A percentile compares a stretch with the other conserved stretches of the same genome.
Evolutionary conservation across 2,797 vertebrate species (phyloP).

Genomic region (Spinibarbus caldwelli): DNA sequence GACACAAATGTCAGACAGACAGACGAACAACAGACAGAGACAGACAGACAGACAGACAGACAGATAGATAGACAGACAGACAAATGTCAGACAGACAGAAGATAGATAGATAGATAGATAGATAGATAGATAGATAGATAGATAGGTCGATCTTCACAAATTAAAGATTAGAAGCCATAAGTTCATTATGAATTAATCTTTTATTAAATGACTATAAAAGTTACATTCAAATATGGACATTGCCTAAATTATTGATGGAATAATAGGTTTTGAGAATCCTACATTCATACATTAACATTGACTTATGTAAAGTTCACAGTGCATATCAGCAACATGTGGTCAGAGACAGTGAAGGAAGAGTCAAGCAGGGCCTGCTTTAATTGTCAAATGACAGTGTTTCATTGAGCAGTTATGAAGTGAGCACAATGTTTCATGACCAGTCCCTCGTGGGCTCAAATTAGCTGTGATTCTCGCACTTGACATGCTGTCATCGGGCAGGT

Average conservation of each 20-base stretch:
- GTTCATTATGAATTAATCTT: slow-evolving; percentile 36
- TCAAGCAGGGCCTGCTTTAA: neutral
- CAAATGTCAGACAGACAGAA: too few species aligned
- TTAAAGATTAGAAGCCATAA: slow-evolving; percentile 42
- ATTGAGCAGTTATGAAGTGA: neutral
- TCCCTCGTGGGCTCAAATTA: slow-evolving; percentile 49
- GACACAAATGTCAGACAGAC: too few species aligned
- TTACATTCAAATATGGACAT: slow-evolving; percentile 46
- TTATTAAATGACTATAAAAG: slow-evolving; percentile 46
- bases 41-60: too few species aligned
- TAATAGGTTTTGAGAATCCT: neutral
- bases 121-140: too few species aligned
- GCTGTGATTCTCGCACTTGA: slow-evolving; percentile 55
- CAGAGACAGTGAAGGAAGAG: neutral
- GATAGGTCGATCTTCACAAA: neutral
- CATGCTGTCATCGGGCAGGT: neutral
- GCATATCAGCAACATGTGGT: neutral
- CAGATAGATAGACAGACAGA: too few species aligned
- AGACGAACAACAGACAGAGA: too few species aligned
- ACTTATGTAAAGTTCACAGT: neutral
- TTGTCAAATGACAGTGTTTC: neutral
- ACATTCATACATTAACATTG: neutral
- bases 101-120: too few species aligned
- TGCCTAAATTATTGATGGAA: neutral
- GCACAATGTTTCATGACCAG: neutral